A percentile compares a stretch with the other conserved stretches of the same genome.
phyloP scores from a whole-genome alignment of 2,888 invertebrate species.

The Dryomyza anilis region DNA sequence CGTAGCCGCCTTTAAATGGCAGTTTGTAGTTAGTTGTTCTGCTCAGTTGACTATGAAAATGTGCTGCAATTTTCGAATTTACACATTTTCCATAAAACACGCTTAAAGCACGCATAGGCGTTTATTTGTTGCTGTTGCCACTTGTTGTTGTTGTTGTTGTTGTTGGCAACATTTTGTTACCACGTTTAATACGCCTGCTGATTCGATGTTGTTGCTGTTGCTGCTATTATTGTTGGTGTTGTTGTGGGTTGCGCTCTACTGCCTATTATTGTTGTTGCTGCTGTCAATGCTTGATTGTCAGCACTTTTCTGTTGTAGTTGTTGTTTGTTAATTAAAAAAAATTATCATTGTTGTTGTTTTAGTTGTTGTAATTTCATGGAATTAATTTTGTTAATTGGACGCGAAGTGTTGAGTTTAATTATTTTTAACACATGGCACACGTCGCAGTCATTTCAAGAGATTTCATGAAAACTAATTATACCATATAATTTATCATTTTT shows the following conservation, averaged over 20 bases:
- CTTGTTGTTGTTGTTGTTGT: neutral
- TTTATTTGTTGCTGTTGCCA: neutral
- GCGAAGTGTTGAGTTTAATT: constrained; percentile 8
- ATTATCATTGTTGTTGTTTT: neutral
- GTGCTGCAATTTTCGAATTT: constrained; percentile 18
- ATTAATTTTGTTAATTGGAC: neutral
- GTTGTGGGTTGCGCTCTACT: constrained; percentile 18
- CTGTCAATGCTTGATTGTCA: neutral
- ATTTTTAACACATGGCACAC: neutral
- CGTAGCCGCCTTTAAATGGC: neutral
- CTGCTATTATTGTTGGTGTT: neutral
- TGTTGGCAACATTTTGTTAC: neutral
- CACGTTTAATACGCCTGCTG: no score
- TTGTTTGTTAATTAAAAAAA: constrained; percentile 2
- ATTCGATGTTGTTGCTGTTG: neutral
- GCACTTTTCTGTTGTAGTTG: neutral
- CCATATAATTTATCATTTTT: no score
- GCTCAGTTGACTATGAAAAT: constrained; percentile 25
- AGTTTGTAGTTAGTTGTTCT: constrained; percentile 9
- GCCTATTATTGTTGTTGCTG: neutral
- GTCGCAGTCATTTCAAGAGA: neutral
- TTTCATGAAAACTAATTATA: no score
- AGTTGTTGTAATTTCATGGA: neutral
- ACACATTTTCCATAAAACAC: constrained; percentile 15
- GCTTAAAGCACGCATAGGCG: neutral